Evolutionary conservation across 2,797 vertebrate species (phyloP), one percentile per base, ranked within the genome.

Genomic region (Tapirus indicus): DNA sequence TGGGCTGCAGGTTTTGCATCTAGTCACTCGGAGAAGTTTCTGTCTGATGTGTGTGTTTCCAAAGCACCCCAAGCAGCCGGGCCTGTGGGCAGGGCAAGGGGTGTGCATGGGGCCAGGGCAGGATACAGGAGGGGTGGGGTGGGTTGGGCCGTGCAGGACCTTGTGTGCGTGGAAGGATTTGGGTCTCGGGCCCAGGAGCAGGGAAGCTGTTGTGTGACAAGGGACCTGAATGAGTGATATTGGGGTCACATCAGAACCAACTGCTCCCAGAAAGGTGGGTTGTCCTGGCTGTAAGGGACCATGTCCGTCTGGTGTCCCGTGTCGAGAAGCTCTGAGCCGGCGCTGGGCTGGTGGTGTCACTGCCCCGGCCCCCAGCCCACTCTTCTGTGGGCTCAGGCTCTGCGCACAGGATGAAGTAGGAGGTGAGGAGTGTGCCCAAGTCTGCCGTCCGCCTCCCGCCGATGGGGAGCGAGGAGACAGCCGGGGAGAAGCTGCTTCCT

Each of bases 291-390:
- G 29, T 25, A 11, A 7, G 32, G 1, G 2, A 64, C 49, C 4
- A 0, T 4, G 13, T 3, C 68, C 13, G 0, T 47, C 25, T 1
- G 5, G 64, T 1, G 13, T 60, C 62, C 27, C 17, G 7, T 0
- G 1, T 11, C 6, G 4, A 18, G n/a, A 60, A 41, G 21, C n/a
- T 18, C 2, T 10, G 72, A 84, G 56, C 84, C 1, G 2, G 38
- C 2, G 0, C 84, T 7, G 62, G 13, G 62, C 38, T 21, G 38
- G n/a, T 9, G 5, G 54, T 47, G 58, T 41, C 44, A 20, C n/a
- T 29, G 7, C 14, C 12, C 25, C 69, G 25, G 56, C 20, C 64
- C 14, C 52, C 0, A 1, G 78, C 78, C 7, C 2, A 2, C 56
- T 49, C 35, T 13, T 44, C 35, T 44, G 6, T 8, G 7, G 72